Evolutionary conservation across 2,797 vertebrate genomes (phyloP), one percentile per base, ranked within the genome.

Genomic region (Eospalax fontanierii): DNA sequence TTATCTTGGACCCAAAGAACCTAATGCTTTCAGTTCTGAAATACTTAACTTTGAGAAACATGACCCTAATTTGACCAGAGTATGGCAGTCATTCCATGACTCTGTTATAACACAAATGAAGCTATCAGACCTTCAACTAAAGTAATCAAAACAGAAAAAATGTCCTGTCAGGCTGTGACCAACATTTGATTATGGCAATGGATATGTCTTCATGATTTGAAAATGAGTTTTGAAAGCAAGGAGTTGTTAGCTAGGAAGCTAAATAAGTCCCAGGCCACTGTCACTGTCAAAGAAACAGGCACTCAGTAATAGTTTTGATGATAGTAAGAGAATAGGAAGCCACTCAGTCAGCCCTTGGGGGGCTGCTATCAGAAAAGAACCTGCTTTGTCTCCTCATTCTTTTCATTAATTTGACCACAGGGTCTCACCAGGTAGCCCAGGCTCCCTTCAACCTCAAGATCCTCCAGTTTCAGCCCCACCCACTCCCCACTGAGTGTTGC

Each of bases 11-110:
- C 35, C 4, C 22, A 18, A n/a, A 28, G 18, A 89, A 38, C 40
- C 30, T 50, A 68, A 81, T 33, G 65, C 50, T 91, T 43, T 82
- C 38, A 61, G 70, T 33, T 89, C 95, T 74, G 38, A 74, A 46
- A 33, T 30, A 63, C 70, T 54, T n/a, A 54, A 89, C 79, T 81
- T 85, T 79, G 54, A 93, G 73, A 88, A 83, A 74, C 22, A 46
- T 8, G 24, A 54, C 46, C 15, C 50, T 66, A 35, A 59, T 43
- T 14, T 87, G 35, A 61, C 38, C 61, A 40, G 24, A 50, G 4
- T 28, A 3, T 15, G 54, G 18, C 6, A 71, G 40, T 6, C 54
- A 65, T 35, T 22, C 35, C 4, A 2, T 4, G 43, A 1, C 50
- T 85, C 75, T 78, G 74, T 38, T 18, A 40, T 2, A 15, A 50